phyloP scores from a whole-genome alignment of 2,113 vertebrate species.

The Thamnophis sirtalis region DNA sequence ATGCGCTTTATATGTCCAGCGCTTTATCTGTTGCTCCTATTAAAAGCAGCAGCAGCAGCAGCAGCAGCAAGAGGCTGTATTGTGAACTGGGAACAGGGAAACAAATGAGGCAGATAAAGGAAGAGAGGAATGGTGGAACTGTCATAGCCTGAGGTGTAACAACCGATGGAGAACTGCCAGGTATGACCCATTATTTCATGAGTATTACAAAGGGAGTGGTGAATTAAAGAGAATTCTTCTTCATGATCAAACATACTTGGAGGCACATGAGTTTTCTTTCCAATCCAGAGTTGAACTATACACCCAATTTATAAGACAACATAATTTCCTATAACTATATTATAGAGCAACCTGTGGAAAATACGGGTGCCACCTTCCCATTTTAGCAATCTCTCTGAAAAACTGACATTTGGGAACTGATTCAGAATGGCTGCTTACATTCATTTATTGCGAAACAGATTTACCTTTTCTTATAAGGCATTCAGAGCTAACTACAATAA shows the following conservation, averaged over 20 bases:
- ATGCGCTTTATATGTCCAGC: background rate
- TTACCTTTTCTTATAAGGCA: background rate
- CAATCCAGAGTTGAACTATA: background rate
- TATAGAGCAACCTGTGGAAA: background rate
- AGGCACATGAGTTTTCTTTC: background rate
- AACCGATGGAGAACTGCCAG: background rate
- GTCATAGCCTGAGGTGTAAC: background rate
- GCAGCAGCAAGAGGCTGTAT: background rate
- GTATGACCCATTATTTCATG: background rate
- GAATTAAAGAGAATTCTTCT: background rate
- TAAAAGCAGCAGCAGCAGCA: background rate
- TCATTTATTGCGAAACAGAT: background rate
- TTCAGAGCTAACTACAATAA: background rate
- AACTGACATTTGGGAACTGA: background rate
- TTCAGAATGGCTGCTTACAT: background rate
- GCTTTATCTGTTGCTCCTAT: background rate
- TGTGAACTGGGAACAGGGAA: background rate
- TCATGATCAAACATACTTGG: background rate
- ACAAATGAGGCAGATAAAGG: background rate
- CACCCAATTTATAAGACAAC: background rate
- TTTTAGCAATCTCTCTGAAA: background rate
- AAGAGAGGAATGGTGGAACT: background rate
- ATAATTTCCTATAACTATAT: background rate
- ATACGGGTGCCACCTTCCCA: constrained; percentile 1
- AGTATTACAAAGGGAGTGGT: constrained; percentile 5